Base-by-base conservation (phyloP, 2,888 invertebrate species). In the Macrostomum cliftonense region DNA sequence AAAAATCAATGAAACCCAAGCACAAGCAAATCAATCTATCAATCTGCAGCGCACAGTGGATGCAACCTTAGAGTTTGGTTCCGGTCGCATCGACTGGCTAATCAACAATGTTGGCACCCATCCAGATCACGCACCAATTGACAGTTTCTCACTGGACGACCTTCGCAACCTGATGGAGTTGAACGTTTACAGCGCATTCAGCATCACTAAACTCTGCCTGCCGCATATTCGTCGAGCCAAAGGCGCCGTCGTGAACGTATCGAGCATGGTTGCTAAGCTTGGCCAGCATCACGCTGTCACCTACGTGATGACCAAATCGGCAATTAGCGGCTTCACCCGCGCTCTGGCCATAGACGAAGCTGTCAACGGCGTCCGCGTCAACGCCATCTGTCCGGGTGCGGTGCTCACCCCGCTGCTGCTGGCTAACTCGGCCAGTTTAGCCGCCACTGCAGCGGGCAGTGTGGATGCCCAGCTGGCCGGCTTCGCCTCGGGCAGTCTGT, bases 261-360 rank as follows among this genome's bases (percentile, higher is more conserved):
- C 37, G 2, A 45, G 45, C 45, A 5, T 21, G 4, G 45, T 45
- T 20, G 37, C 19, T 7, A 12, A 12, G 7, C 4, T 45, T 5
- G 45, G 45, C n/a, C 45, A 45, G 17, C 19, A n/a, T 12, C 17
- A 37, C n/a, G 45, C 45, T 5, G 45, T 45, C n/a, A 37, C 45
- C 19, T 45, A 45, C 17, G 45, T 28, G 9, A n/a, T 37, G 2
- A 37, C 45, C n/a, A 45, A 45, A 45, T 36, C 37, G 5, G 68
- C 61, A 11, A 59, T 67, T 5, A 58, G 57, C 14, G 58, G 65
- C 7, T 61, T 68, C 57, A 62, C 65, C 1, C 59, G 61, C 49
- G 66, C 67, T 11, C 50, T 68, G 43, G 66, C 68, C 16, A 57
- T 68, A 16, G 68, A 68, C 51, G 68, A 67, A 49, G 63, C 66